phyloP scores from a whole-genome alignment of 2,888 invertebrate species.

The Caenorhabditis auriculariae region DNA sequence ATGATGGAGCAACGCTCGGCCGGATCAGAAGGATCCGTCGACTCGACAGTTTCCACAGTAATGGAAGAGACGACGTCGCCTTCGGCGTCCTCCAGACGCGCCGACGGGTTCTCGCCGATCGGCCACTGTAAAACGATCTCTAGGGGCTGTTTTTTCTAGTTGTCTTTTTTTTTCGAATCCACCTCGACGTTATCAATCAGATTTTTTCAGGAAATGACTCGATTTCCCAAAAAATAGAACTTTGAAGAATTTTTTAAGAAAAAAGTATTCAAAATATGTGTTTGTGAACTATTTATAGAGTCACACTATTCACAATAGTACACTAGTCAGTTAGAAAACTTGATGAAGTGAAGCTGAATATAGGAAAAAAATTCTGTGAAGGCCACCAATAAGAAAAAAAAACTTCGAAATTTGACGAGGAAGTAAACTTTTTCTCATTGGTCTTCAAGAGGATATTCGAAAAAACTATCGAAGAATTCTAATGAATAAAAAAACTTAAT shows the following conservation, averaged over 20 bases:
- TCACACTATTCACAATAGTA: too few relatives aligned
- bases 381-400: too few relatives aligned
- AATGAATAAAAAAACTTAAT: too few relatives aligned
- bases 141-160: too few relatives aligned
- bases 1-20: conserved; percentile 58
- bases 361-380: too few relatives aligned
- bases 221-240: not conserved
- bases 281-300: too few relatives aligned
- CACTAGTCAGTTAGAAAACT: too few relatives aligned
- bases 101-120: conserved; percentile 51
- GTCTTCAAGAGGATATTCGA: too few relatives aligned
- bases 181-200: conserved; percentile 23
- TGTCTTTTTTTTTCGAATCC: not conserved
- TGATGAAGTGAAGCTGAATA: too few relatives aligned
- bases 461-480: too few relatives aligned
- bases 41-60: conserved; percentile 32
- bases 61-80: conserved; percentile 42
- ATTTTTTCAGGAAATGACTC: conserved; percentile 14
- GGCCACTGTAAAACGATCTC: conserved; percentile 50
- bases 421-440: too few relatives aligned
- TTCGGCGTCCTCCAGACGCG: conserved; percentile 41
- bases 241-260: not conserved
- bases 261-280: conserved; percentile 3
- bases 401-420: too few relatives aligned
- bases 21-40: conserved; percentile 40